phyloP scores from a whole-genome alignment of 2,888 invertebrate genomes.

The Callyntrura guangdongensis region DNA sequence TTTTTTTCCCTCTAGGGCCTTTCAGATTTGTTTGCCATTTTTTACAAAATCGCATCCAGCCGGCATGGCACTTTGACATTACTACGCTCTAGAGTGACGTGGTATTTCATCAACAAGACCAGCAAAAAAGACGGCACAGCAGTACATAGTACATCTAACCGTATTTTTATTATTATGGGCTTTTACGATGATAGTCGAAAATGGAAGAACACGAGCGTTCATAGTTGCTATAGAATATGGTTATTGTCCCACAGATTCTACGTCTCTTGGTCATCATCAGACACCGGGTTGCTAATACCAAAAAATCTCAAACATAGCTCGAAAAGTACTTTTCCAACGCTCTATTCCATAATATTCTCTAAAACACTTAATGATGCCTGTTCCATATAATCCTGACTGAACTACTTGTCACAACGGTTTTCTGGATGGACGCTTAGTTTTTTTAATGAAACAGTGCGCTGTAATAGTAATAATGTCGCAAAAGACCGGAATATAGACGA shows the following conservation, averaged over 20 bases:
- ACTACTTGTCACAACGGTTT: background rate
- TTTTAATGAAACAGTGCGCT: background rate
- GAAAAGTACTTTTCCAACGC: background rate
- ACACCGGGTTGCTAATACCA: background rate
- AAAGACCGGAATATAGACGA: background rate
- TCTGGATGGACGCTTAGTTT: conserved; percentile 18
- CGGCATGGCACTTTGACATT: conserved; percentile 20
- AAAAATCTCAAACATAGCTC: background rate
- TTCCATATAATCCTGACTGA: background rate
- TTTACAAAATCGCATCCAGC: background rate
- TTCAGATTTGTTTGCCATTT: background rate
- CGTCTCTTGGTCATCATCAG: background rate
- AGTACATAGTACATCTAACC: background rate
- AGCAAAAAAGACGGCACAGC: background rate
- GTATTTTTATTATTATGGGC: background rate
- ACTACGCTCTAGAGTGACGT: background rate
- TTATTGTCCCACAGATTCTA: background rate
- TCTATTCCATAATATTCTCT: background rate
- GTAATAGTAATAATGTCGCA: background rate
- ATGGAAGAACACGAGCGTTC: background rate
- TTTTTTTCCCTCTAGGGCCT: background rate
- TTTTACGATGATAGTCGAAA: no score
- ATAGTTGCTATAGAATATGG: background rate
- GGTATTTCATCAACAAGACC: conserved; percentile 18
- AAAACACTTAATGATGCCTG: background rate